Base-by-base conservation (phyloP, 2,888 invertebrate species). In the Bhutanitis thaidina region DNA sequence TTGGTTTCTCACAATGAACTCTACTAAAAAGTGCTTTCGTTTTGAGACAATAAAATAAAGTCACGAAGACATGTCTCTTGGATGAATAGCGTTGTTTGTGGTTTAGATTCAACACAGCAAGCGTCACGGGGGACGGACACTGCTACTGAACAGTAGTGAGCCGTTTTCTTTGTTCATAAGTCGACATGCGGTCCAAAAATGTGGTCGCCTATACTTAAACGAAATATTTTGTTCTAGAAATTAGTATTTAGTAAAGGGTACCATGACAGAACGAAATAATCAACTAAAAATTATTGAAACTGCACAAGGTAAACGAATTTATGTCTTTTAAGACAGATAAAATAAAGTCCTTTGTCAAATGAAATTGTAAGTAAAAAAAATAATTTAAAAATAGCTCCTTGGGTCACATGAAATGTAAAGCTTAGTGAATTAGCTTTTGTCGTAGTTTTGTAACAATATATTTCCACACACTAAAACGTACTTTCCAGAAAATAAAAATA, bases 71-170 rank as follows among this genome's bases (percentile, higher is more conserved):
- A 60, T 62, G 59, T 58, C 55, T 65, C 57, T 60, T 49, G 52
- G 48, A 57, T 75, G 68, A 76, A 77, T 77, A 72, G 73, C 63
- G 65, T 69, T 83, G 79, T 85, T 81, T 86, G 86, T 82, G 86
- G 86, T 85, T 80, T 80, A 65, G 74, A 85, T 83, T 72, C 67
- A 77, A 75, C 70, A 69, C 67, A 65, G 72, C 52, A 48, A 60
- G 59, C 77, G 60, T 71, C 69, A 63, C 64, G 71, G 77, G 76
- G 75, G 76, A 71, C 67, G 55, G 58, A 25, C 8, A 27, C 32
- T 53, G 84, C 86, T 86, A 82, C 86, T 53, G 86, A 74, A 80
- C 80, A 74, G 82, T 79, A 79, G 80, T 74, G 58, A 61, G 59
- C 52, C 50, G 45, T 55, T 36, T 51, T 61, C 65, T 71, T 87